Percentiles rank a stretch among this genome's conserved stretches.
Evolutionary conservation across 2,797 vertebrate genomes (phyloP).

Genomic region (Nyctalus aviator): DNA sequence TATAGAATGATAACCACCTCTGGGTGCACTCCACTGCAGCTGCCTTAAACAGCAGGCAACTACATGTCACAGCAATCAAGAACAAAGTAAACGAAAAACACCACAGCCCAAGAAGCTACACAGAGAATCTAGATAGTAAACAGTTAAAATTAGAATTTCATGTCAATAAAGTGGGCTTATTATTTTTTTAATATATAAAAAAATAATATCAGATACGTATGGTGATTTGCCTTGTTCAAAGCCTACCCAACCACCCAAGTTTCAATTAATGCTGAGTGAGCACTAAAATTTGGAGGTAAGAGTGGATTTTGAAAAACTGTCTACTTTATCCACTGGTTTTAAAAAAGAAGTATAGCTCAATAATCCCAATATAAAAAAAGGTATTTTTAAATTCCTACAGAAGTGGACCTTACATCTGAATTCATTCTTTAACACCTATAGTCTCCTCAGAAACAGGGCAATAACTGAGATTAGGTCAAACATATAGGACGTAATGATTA

Average conservation of each 20-base stretch:
- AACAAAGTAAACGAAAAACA: slow-evolving; percentile 58
- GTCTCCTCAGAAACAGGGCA: neutral
- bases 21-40: slow-evolving; percentile 50
- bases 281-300: neutral
- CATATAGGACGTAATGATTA: neutral
- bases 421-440: neutral
- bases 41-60: slow-evolving; percentile 58
- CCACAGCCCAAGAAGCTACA: neutral
- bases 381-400: slow-evolving; percentile 24
- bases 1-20: slow-evolving; percentile 70
- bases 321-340: slow-evolving; percentile 52
- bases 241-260: neutral
- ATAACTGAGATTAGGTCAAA: neutral
- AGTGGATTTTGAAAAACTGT: slow-evolving; percentile 19
- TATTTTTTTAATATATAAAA: slow-evolving; percentile 49
- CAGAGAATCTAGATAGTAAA: slow-evolving; percentile 8
- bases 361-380: neutral
- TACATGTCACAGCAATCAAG: slow-evolving; percentile 33
- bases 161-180: neutral
- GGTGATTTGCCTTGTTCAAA: neutral
- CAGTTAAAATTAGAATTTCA: slow-evolving; percentile 46
- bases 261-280: neutral
- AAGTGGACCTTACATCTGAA: neutral
- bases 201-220: neutral
- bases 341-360: neutral